phyloP scores from a whole-genome alignment of 2,113 vertebrate species.

The Vulpes ferrilata region DNA sequence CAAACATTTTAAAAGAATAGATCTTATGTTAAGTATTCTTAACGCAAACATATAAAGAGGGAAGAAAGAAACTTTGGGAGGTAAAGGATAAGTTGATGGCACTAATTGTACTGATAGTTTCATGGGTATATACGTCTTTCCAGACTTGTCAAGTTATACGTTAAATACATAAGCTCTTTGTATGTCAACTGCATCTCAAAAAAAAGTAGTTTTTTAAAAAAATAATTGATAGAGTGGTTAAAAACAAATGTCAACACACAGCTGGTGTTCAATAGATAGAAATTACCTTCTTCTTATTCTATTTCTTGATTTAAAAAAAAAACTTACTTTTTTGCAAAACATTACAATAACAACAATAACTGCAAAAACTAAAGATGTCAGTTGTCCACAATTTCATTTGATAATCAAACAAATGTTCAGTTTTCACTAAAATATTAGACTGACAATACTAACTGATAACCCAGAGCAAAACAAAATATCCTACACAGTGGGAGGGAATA shows the following conservation, averaged over 20 bases:
- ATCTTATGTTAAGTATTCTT: not conserved
- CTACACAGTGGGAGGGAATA: not conserved
- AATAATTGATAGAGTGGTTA: not conserved
- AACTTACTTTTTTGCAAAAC: not conserved
- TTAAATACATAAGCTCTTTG: not conserved
- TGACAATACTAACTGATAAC: not conserved
- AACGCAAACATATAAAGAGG: not conserved
- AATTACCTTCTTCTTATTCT: not conserved
- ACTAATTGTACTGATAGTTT: not conserved
- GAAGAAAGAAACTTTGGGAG: not conserved
- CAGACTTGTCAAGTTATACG: not conserved
- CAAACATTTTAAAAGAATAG: not conserved
- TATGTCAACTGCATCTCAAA: not conserved
- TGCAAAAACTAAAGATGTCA: not conserved
- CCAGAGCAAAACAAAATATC: not conserved
- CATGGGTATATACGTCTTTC: not conserved
- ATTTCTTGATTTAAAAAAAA: not conserved
- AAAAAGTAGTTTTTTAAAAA: not conserved
- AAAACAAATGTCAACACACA: not conserved
- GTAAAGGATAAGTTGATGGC: not conserved
- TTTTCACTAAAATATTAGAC: not conserved
- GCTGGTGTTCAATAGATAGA: not conserved
- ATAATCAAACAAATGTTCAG: not conserved
- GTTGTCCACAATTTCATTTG: not conserved
- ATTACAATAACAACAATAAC: not conserved